A percentile compares a stretch with the other conserved stretches of the same genome.
Evolutionary conservation across 2,888 invertebrate species (phyloP).

Genomic region (Tenthredo notha): DNA sequence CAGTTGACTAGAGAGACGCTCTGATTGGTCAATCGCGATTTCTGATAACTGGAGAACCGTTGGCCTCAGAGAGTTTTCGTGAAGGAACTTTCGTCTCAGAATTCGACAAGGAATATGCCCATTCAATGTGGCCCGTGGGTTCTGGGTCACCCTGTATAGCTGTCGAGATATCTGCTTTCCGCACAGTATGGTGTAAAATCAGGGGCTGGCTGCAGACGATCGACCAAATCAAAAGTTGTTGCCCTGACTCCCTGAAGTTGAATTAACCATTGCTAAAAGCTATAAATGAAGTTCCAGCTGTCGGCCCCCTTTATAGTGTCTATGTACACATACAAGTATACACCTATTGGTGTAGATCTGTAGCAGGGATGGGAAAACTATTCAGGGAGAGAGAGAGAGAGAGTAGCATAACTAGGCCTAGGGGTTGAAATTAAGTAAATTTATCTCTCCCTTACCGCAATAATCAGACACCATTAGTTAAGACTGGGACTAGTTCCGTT

Average conservation of each 20-base stretch:
- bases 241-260: conserved; percentile 8
- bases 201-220: background rate
- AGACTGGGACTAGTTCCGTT: conserved; percentile 20
- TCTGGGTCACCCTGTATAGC: no score
- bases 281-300: conserved; percentile 29
- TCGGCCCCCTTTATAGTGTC: background rate
- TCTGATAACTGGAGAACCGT: no score
- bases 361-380: conserved; percentile 50
- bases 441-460: conserved; percentile 67
- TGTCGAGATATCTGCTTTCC: no score
- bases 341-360: conserved; percentile 5
- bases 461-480: conserved; percentile 70
- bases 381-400: background rate
- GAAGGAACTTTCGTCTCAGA: no score
- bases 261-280: conserved; percentile 31
- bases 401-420: conserved; percentile 56
- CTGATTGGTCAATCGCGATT: no score
- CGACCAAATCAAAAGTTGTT: conserved; percentile 9
- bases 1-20: no score
- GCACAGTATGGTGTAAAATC: background rate
- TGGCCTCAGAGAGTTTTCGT: no score
- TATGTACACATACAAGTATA: background rate
- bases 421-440: conserved; percentile 67
- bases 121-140: no score
- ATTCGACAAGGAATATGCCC: no score